Conservation (phyloP, 1,140 invertebrate species). For the Ceratina japonica region DNA sequence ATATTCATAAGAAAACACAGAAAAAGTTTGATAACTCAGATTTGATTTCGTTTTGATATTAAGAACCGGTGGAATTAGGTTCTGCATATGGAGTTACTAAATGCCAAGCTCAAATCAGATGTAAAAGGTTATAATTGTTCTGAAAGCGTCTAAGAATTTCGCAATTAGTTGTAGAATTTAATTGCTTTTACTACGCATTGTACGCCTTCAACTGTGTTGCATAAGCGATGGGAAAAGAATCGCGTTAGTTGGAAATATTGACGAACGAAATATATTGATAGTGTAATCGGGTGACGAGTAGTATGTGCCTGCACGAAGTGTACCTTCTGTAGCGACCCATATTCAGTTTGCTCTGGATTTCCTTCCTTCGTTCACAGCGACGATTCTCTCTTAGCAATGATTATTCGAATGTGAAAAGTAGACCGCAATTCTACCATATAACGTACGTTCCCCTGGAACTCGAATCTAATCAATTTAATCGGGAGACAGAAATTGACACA, state of each 20-base stretch:
- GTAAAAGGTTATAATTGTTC: conserved; percentile 20
- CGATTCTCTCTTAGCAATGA: background rate
- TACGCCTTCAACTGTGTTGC: background rate
- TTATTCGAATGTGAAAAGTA: background rate
- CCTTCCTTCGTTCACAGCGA: background rate
- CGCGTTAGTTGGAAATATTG: background rate
- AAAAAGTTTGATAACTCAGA: background rate
- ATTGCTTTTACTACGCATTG: background rate
- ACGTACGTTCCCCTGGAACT: conserved; percentile 4
- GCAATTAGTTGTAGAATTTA: background rate
- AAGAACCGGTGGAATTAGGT: too few relatives aligned
- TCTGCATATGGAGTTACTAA: too few relatives aligned
- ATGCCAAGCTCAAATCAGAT: background rate
- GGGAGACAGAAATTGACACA: conserved; percentile 52
- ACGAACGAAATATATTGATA: conserved; percentile 23
- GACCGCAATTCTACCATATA: background rate
- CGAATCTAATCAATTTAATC: background rate
- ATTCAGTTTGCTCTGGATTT: background rate
- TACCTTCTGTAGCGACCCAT: conserved; percentile 71
- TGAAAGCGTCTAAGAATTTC: background rate
- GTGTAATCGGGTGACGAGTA: background rate
- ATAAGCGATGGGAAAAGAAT: background rate
- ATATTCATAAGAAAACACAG: background rate
- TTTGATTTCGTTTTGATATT: background rate
- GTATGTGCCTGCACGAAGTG: conserved; percentile 6